Conservation (phyloP, 2,888 invertebrate species). For the Cremastinae sp. region DNA sequence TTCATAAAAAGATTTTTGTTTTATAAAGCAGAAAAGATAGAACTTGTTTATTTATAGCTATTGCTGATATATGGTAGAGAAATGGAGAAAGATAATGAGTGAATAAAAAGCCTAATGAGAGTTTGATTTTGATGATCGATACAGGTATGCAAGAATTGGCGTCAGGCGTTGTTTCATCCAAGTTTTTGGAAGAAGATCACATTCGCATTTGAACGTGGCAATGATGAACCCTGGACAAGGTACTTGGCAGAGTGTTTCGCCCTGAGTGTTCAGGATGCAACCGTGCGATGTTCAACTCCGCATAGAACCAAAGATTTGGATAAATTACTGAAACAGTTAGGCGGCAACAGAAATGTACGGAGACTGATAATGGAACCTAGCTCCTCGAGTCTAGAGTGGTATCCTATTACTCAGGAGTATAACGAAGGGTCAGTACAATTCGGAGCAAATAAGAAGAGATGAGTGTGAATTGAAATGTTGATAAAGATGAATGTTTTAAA, state of each 20-base stretch:
- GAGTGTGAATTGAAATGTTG: neutral
- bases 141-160: conserved; percentile 82
- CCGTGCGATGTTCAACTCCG: conserved; percentile 78
- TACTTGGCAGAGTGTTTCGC: conserved; percentile 77
- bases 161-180: conserved; percentile 80
- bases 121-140: neutral
- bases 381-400: conserved; percentile 70
- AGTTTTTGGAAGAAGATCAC: conserved; percentile 80
- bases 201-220: conserved; percentile 76
- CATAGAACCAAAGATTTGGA: conserved; percentile 71
- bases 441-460: neutral
- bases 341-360: conserved; percentile 76
- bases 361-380: conserved; percentile 77
- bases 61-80: no score
- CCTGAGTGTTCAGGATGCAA: conserved; percentile 78
- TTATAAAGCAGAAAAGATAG: no score
- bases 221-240: conserved; percentile 76
- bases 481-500: no score
- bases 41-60: no score
- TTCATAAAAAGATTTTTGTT: no score
- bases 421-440: conserved; percentile 60
- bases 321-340: conserved; percentile 74
- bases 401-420: conserved; percentile 55
- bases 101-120: neutral
- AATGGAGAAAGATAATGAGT: no score